Conservation (phyloP, 2,113 vertebrate species). For the Charadrius vociferus region DNA sequence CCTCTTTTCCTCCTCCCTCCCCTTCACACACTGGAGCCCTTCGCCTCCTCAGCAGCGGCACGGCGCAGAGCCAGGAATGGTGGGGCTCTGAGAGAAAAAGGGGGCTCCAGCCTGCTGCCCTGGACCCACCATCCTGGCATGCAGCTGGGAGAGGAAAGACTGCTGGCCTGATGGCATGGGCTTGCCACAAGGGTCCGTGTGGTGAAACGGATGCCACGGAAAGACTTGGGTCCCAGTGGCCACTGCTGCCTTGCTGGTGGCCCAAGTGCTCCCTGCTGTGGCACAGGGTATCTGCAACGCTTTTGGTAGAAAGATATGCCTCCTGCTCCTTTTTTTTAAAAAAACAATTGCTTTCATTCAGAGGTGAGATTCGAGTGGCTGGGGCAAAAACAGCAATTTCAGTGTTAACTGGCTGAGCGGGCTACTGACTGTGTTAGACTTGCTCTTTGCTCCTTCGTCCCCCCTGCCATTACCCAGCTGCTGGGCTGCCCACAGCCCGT, state of each 20-base stretch:
- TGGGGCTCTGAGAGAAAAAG: background rate
- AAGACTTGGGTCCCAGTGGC: background rate
- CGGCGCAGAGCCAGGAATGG: background rate
- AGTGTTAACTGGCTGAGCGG: background rate
- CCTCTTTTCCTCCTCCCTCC: conserved; percentile 1
- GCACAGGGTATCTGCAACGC: background rate
- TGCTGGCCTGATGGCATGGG: background rate
- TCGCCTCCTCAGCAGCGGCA: background rate
- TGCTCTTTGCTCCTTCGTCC: background rate
- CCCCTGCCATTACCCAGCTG: background rate
- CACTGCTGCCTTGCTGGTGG: background rate
- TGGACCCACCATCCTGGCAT: background rate
- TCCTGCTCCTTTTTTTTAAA: background rate
- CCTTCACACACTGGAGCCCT: background rate
- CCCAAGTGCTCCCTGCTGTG: background rate
- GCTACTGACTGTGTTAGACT: background rate
- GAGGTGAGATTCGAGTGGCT: background rate
- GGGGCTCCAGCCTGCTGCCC: background rate
- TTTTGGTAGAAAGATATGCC: background rate
- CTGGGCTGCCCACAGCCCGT: background rate
- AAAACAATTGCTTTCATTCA: background rate
- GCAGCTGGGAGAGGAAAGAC: background rate
- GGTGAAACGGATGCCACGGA: background rate
- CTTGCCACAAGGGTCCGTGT: background rate
- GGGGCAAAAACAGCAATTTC: background rate